Evolutionary conservation across 2,888 invertebrate species (phyloP).

Genomic region (Patella depressa): DNA sequence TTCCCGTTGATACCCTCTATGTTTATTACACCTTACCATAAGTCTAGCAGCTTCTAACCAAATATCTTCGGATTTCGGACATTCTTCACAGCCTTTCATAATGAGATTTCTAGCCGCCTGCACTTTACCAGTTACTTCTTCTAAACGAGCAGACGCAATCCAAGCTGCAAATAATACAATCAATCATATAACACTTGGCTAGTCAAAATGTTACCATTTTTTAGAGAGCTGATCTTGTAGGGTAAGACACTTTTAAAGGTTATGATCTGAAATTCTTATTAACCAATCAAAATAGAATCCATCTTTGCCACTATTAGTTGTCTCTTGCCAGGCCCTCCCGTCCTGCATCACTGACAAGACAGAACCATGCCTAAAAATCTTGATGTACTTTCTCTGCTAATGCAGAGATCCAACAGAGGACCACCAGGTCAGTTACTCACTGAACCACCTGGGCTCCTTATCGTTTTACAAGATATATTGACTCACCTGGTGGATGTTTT

Average conservation of each 20-base stretch:
- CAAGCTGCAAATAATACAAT: conserved; percentile 78
- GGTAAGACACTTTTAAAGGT: neutral
- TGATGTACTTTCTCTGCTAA: no score
- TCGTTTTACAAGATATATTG: no score
- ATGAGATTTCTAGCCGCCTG: conserved; percentile 95
- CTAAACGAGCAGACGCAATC: conserved; percentile 98
- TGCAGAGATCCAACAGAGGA: no score
- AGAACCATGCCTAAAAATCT: no score
- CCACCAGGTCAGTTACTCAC: no score
- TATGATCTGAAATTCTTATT: neutral
- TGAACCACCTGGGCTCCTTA: no score
- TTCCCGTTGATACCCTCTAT: no score
- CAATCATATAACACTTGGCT: neutral
- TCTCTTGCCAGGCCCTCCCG: no score
- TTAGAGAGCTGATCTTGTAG: neutral
- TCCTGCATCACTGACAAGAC: no score
- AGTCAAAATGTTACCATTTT: neutral
- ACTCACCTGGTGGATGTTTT: conserved; percentile 88
- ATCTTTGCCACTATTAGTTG: no score
- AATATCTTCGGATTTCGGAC: conserved; percentile 95
- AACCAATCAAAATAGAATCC: neutral
- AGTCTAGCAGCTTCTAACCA: conserved; percentile 96
- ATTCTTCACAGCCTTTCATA: conserved; percentile 96
- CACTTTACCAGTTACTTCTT: conserved; percentile 97
- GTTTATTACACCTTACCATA: conserved; percentile 56